phyloP scores from a whole-genome alignment of 1,140 invertebrate species.

The Dufourea novaeangliae region DNA sequence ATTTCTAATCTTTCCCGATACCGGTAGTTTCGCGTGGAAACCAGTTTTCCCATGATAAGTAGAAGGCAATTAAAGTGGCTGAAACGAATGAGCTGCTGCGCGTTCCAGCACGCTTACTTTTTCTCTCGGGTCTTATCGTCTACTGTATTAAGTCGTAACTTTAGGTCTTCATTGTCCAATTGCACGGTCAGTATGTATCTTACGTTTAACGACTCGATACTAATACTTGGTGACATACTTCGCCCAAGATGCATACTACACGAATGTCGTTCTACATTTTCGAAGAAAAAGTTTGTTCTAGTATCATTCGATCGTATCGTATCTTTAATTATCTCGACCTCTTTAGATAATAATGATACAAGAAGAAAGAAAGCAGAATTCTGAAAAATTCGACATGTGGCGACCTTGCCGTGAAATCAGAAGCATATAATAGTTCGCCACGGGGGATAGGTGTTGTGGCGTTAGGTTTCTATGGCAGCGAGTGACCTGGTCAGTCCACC shows the following conservation, averaged over 20 bases:
- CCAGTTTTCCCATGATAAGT: background rate
- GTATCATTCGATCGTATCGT: background rate
- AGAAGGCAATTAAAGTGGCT: constrained; percentile 18
- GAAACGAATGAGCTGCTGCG: constrained; percentile 17
- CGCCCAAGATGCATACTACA: too few species aligned
- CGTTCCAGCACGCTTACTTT: background rate
- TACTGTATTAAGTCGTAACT: background rate
- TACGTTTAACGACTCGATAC: too few species aligned
- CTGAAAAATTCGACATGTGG: constrained; percentile 59
- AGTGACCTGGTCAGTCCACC: constrained; percentile 80
- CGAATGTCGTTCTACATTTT: too few species aligned
- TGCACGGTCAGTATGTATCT: background rate
- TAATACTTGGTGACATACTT: too few species aligned
- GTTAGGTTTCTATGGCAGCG: constrained; percentile 76
- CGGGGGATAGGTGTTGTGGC: constrained; percentile 73
- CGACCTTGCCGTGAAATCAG: constrained; percentile 73
- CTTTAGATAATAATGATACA: background rate
- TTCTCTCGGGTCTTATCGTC: background rate
- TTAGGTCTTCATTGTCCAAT: background rate
- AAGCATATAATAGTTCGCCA: constrained; percentile 66
- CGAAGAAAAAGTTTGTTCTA: too few species aligned
- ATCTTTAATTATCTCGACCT: too few species aligned
- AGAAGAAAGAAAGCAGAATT: constrained; percentile 25
- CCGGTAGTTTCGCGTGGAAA: background rate
- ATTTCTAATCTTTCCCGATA: background rate